phyloP scores from a whole-genome alignment of 1,140 invertebrate genomes.

The Bicyclus anynana region DNA sequence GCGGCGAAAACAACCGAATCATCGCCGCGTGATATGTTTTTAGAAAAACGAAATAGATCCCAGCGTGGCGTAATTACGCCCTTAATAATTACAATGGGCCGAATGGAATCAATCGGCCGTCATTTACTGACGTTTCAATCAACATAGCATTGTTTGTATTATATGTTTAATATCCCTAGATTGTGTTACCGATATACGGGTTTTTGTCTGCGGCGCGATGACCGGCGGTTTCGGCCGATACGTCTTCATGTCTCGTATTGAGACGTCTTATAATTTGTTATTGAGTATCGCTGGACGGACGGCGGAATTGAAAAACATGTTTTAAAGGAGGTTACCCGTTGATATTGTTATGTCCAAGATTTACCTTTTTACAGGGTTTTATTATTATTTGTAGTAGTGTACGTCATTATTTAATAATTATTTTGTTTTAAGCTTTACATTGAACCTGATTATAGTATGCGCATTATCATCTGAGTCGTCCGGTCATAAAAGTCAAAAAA shows the following conservation, averaged over 20 bases:
- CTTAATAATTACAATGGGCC: slow-evolving; percentile 40
- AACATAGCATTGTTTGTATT: slow-evolving; percentile 67
- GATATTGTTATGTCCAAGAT: neutral
- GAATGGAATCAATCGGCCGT: slow-evolving; percentile 34
- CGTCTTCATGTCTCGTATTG: slow-evolving; percentile 26
- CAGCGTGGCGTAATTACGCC: slow-evolving; percentile 38
- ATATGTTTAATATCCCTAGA: slow-evolving; percentile 67
- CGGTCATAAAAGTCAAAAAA: no score
- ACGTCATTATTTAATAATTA: neutral
- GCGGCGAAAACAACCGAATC: slow-evolving; percentile 33
- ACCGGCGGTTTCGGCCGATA: slow-evolving; percentile 38
- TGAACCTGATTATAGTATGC: no score
- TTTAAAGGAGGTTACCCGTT: slow-evolving; percentile 9
- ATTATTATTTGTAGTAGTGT: neutral
- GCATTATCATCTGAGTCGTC: no score
- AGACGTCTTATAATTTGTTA: slow-evolving; percentile 34
- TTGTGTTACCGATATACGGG: slow-evolving; percentile 70
- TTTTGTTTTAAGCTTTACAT: no score
- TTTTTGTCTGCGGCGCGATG: slow-evolving; percentile 49
- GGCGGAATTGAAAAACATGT: slow-evolving; percentile 21
- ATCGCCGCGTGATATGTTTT: slow-evolving; percentile 30
- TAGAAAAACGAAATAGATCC: slow-evolving; percentile 34
- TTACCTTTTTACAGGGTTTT: neutral
- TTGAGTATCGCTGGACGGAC: slow-evolving; percentile 21
- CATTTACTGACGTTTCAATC: slow-evolving; percentile 69